Evolutionary conservation across 2,888 invertebrate genomes (phyloP), one percentile per base, ranked within the genome.

Genomic region (Prosopocoilus inquinatus): DNA sequence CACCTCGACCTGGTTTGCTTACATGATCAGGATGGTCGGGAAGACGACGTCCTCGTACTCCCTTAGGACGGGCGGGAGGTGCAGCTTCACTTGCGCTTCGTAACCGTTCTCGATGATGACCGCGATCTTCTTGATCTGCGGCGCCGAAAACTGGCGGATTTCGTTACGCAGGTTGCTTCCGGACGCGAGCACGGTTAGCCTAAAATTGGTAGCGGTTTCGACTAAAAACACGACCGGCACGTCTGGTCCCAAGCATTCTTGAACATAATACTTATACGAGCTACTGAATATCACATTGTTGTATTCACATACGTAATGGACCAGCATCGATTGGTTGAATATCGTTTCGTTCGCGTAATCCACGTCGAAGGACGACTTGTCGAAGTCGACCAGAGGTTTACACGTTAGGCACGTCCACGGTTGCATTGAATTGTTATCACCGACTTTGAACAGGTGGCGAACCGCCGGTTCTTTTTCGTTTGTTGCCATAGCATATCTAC

Each of bases 11-110:
- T 8, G 20, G 20, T 16, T 13, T 62, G 83, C 91, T 87, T 81
- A 94, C 93, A 94, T 87, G 68, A 91, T 85, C 3, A 95, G 75
- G 2, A 95, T 83, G 11, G 95, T 75, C 0, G 95, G 94, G 66
- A 90, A 87, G 0, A 88, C 87, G 54, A 90, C 82, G 69, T 90
- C 90, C 64, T 93, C 92, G 43, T 91, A 88, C 69, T 93, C 90
- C 64, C 90, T 82, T 70, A 94, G 83, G 5, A 89, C 87, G 0
- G 94, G 92, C 0, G 96, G 96, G 38, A 94, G 78, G 50, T 87
- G 84, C 2, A 96, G 79, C 32, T 90, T 84, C 1, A 93, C 94
- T 70, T 88, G 86, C 4, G 89, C 88, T 66, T 84, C 82, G 67
- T 83, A 86, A 39, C 84, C 81, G 63, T 83, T 82, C 36, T 84